Percentiles rank a stretch among this genome's conserved stretches.
These are phyloP conservation scores for Epizoanthus scotinus DNA, from an alignment of 92 coral and sea anemone species.

Conservation along the genomic window DNA sequence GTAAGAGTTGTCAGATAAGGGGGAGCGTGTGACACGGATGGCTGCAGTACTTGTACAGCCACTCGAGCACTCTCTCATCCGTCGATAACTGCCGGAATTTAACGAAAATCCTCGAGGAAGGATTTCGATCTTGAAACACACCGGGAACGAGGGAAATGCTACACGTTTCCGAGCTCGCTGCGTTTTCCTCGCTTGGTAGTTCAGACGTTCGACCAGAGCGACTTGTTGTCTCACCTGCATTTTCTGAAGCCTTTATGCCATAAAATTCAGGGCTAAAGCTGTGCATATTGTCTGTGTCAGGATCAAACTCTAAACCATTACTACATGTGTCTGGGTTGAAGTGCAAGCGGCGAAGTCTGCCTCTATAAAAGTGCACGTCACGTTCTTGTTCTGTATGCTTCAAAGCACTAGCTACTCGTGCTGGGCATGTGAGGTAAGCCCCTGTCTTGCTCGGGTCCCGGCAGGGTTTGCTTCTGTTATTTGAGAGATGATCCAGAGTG, in stretches of 20 bases:
- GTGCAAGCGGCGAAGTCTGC: conserved; percentile 50
- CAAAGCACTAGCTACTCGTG: conserved; percentile 80
- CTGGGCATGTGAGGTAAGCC: conserved; percentile 23
- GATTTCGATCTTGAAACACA: conserved; percentile 65
- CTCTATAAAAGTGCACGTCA: conserved; percentile 64
- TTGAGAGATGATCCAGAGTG: conserved; percentile 25
- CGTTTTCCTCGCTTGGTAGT: background rate
- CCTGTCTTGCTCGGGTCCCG: conserved; percentile 3
- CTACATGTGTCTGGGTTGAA: background rate
- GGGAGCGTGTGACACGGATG: conserved; percentile 72
- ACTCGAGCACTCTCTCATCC: conserved; percentile 80
- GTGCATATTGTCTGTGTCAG: background rate
- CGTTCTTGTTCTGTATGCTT: conserved; percentile 59
- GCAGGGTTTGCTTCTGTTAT: background rate
- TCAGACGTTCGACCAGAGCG: conserved; percentile 12
- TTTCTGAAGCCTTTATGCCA: background rate
- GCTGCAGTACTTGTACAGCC: conserved; percentile 77
- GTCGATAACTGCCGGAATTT: conserved; percentile 83
- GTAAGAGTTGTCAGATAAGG: conserved; percentile 43
- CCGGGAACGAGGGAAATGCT: conserved; percentile 81
- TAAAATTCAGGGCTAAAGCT: conserved; percentile 3
- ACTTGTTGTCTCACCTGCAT: background rate
- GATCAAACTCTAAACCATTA: background rate
- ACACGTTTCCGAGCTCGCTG: conserved; percentile 48
- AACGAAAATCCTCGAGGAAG: conserved; percentile 75